Conservation (phyloP, 1,140 invertebrate genomes). For the Ericerus pela region DNA sequence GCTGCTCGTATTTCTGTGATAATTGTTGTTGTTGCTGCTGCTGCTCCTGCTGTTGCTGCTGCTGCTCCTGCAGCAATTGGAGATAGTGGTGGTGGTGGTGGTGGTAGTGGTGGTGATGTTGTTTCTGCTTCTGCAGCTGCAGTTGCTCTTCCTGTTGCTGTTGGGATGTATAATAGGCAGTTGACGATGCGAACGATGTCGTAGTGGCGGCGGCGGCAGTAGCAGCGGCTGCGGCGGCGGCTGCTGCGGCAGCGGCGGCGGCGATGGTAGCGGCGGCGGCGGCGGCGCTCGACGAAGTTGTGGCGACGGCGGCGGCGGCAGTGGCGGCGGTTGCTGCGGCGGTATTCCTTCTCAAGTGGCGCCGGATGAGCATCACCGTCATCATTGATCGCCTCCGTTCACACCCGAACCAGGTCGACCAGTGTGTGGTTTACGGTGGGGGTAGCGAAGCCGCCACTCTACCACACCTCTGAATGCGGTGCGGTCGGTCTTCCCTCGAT, state of each 20-base stretch:
- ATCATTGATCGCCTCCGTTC: conserved; percentile 16
- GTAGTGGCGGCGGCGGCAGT: not conserved
- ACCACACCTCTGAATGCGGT: too few relatives aligned
- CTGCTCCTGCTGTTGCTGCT: not conserved
- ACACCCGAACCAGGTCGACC: too few relatives aligned
- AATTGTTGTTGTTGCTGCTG: not conserved
- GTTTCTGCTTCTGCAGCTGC: not conserved
- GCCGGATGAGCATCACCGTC: conserved; percentile 19
- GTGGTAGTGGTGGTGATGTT: not conserved
- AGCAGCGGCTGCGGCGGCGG: not conserved
- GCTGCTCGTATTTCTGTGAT: not conserved
- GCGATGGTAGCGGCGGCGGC: not conserved
- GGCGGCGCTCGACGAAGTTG: not conserved
- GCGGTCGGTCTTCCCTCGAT: too few relatives aligned
- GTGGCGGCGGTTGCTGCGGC: conserved; percentile 13
- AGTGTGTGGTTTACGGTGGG: too few relatives aligned
- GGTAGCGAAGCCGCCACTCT: too few relatives aligned
- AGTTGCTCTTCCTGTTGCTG: not conserved
- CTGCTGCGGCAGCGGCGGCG: not conserved
- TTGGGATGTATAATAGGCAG: not conserved
- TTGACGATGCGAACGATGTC: not conserved
- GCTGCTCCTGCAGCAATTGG: conserved; percentile 4
- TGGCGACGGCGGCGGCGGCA: too few relatives aligned
- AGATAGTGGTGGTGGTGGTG: not conserved
- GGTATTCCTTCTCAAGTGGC: conserved; percentile 13